Evolutionary conservation across 2,888 invertebrate species (phyloP), one percentile per base, ranked within the genome.

Genomic region (Octonoba sinensis): DNA sequence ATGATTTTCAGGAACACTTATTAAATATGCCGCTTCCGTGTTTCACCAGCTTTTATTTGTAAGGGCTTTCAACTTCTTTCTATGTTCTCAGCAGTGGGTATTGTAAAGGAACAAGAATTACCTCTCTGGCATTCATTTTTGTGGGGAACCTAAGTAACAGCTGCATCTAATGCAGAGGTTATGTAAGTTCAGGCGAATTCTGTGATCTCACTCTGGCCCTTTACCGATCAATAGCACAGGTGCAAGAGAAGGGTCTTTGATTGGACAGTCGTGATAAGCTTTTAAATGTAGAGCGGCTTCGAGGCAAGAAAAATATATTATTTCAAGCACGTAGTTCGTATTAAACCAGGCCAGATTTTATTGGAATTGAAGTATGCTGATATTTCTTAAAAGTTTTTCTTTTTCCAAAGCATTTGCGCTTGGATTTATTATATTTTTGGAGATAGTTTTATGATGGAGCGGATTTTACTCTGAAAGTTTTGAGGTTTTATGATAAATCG

Each of bases 91-190:
- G 12, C 57, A 60, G 8, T 24, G n/a, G 51, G 20, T 36, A 65
- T 59, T 78, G 66, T 66, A 51, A 51, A 51, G 20, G 47, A 62
- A 73, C 79, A 79, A 73, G 72, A 73, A 79, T 79, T 62, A 54
- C 79, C 47, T 46, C 56, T 47, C 65, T 51, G 46, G 20, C 16
- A 54, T 64, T 44, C n/a, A 47, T 64, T 64, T 64, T 78, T 64
- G 64, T 22, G 76, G 78, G 72, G 51, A 78, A 24, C 78, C 66
- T 69, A 73, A 46, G 79, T 67, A 79, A 73, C 79, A 79, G 79
- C 79, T 79, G 79, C 66, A 51, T 47, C 79, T 79, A 79, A 79
- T 79, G 79, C 73, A 79, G 72, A 79, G 78, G 78, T 79, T 79
- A 79, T 79, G 79, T 73, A 73, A 79, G 79, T 73, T 73, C 60